Evolutionary conservation across 1,140 invertebrate genomes (phyloP), one percentile per base, ranked within the genome.

Genomic region (Oncopeltus fasciatus): DNA sequence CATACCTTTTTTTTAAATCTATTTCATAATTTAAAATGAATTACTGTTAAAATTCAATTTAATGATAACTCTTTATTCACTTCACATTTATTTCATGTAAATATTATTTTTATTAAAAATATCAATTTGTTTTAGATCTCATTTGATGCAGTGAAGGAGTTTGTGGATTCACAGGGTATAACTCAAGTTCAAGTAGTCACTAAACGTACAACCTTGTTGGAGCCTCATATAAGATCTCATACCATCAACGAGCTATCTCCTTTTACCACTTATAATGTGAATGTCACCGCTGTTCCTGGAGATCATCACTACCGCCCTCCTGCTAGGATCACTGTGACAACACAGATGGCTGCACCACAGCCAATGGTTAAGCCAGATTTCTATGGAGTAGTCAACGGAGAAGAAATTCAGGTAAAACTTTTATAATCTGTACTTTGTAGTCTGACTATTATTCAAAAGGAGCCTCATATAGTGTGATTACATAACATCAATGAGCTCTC

Each of bases 301-400:
- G 90, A 94, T 69, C 81, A 83, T 59, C 82, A 83, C 0, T 95
- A 93, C 70, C 79, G 86, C 67, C 91, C 92, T 20, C 90, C 92
- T 0, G 90, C 90, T 0, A 90, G 90, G 73, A 93, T 95, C n/a
- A 92, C 87, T 0, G 90, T 95, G 0, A 95, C 92, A 0, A 95
- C 92, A 0, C 91, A 95, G 75, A 95, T 95, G 91, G 92, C 90
- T 0, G 93, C 93, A 0, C 94, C 94, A 0, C 90, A 95, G 68
- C 88, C 91, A 0, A 95, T 97, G 88, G 91, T 93, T 0, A 88
- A 92, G 70, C 94, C 95, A 0, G 90, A 92, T 69, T 92, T 95
- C 70, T 92, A 90, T 70, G 88, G 89, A 2, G 88, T 92, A 51
- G 83, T 90, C 21, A 87, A 87, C 70, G 80, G 82, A 0, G 88